Conservation (phyloP, 2,888 invertebrate species). For the Trilocha varians region DNA sequence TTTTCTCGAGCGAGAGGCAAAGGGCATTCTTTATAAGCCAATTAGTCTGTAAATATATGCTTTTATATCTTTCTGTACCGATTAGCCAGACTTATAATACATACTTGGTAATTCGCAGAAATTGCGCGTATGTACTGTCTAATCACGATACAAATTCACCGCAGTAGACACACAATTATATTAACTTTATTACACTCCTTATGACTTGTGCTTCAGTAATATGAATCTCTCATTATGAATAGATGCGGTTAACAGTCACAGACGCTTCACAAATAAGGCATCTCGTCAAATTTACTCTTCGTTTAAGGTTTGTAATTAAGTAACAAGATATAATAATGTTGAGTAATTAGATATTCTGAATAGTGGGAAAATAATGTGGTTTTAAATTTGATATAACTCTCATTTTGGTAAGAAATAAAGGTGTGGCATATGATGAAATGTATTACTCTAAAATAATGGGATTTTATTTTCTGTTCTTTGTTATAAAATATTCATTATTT, state of each 20-base stretch:
- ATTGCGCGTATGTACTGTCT: too few relatives aligned
- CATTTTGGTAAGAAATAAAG: too few relatives aligned
- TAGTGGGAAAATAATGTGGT: too few relatives aligned
- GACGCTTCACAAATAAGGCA: not conserved
- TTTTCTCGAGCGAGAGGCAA: slow-evolving; percentile 27
- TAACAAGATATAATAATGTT: too few relatives aligned
- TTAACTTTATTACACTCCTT: slow-evolving; percentile 40
- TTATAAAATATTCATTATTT: too few relatives aligned
- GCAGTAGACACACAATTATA: slow-evolving; percentile 34
- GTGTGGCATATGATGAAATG: too few relatives aligned
- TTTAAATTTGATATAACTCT: too few relatives aligned
- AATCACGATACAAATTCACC: slow-evolving; percentile 6
- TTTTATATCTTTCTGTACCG: slow-evolving; percentile 40
- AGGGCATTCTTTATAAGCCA: slow-evolving; percentile 42
- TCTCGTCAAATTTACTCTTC: not conserved
- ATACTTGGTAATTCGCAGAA: too few relatives aligned
- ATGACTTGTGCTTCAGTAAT: not conserved
- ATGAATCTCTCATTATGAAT: not conserved
- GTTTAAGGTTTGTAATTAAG: not conserved
- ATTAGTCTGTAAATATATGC: slow-evolving; percentile 48
- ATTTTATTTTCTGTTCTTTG: too few relatives aligned
- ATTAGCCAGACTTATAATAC: slow-evolving; percentile 20
- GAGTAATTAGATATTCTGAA: too few relatives aligned
- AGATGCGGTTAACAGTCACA: not conserved
- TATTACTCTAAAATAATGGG: too few relatives aligned